phyloP scores from a whole-genome alignment of 1,140 invertebrate species.

The Metaphire vulgaris region DNA sequence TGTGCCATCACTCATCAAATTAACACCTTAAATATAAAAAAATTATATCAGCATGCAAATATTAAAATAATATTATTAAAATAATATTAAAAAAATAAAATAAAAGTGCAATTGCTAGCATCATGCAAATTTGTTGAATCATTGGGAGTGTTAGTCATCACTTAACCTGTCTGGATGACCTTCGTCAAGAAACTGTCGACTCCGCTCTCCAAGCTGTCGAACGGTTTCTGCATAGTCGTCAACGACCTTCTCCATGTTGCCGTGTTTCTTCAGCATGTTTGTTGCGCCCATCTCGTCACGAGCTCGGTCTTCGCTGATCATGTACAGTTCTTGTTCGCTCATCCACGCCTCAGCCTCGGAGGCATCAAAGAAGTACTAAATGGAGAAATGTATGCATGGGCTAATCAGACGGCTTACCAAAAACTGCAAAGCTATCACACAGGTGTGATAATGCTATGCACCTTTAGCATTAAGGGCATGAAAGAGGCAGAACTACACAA shows the following conservation, averaged over 20 bases:
- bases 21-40: too few relatives aligned
- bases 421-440: too few relatives aligned
- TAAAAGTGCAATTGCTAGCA: too few relatives aligned
- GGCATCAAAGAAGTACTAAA: slow-evolving; percentile 94
- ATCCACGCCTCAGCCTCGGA: slow-evolving; percentile 99
- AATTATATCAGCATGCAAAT: too few relatives aligned
- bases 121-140: too few relatives aligned
- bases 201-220: slow-evolving; percentile 85
- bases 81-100: too few relatives aligned
- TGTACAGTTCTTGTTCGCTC: slow-evolving; percentile 98
- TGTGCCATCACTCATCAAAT: neutral
- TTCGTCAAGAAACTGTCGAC: slow-evolving; percentile 79
- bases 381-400: neutral
- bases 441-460: too few relatives aligned
- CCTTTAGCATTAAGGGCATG: too few relatives aligned
- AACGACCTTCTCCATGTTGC: slow-evolving; percentile 87
- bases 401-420: too few relatives aligned
- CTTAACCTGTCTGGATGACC: slow-evolving; percentile 65
- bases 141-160: too few relatives aligned
- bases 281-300: slow-evolving; percentile 98
- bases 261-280: slow-evolving; percentile 98
- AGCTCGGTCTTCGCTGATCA: slow-evolving; percentile 99
- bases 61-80: too few relatives aligned
- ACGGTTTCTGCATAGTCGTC: slow-evolving; percentile 97
- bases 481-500: too few relatives aligned